Evolutionary conservation across 2,113 vertebrate species (phyloP).

Genomic region (Ranitomeya variabilis): DNA sequence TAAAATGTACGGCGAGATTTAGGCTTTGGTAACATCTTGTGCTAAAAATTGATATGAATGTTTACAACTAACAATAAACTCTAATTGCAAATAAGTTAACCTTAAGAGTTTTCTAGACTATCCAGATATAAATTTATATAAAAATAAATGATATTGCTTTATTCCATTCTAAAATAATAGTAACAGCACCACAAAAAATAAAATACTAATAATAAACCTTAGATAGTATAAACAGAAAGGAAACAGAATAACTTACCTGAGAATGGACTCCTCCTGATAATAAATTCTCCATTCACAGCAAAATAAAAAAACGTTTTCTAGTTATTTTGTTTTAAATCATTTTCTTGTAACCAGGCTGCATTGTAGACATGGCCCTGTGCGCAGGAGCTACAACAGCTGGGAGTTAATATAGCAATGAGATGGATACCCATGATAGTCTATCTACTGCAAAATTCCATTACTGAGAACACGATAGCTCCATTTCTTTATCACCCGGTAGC

Average conservation of each 20-base stretch:
- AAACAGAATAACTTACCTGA: background rate
- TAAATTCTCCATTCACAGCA: background rate
- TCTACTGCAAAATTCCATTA: slow-evolving; percentile 4
- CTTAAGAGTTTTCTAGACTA: too few species aligned
- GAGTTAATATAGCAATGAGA: background rate
- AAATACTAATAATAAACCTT: background rate
- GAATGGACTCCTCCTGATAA: background rate
- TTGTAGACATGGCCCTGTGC: background rate
- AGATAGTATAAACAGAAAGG: too few species aligned
- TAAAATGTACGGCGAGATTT: background rate
- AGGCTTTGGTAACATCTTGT: background rate
- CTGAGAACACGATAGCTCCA: slow-evolving; percentile 19
- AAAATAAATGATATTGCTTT: too few species aligned
- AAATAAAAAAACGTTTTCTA: background rate
- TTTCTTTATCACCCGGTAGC: background rate
- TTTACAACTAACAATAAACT: too few species aligned
- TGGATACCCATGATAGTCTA: slow-evolving; percentile 2
- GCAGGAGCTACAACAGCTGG: background rate
- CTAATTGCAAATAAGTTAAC: too few species aligned
- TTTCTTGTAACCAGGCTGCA: background rate
- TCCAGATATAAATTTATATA: too few species aligned
- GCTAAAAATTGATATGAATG: too few species aligned
- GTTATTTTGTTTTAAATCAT: background rate
- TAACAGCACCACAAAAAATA: background rate
- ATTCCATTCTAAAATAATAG: background rate